Percentiles rank a stretch among this genome's conserved stretches.
phyloP scores from a whole-genome alignment of 2,797 vertebrate genomes.

The Bradypodion ventrale region DNA sequence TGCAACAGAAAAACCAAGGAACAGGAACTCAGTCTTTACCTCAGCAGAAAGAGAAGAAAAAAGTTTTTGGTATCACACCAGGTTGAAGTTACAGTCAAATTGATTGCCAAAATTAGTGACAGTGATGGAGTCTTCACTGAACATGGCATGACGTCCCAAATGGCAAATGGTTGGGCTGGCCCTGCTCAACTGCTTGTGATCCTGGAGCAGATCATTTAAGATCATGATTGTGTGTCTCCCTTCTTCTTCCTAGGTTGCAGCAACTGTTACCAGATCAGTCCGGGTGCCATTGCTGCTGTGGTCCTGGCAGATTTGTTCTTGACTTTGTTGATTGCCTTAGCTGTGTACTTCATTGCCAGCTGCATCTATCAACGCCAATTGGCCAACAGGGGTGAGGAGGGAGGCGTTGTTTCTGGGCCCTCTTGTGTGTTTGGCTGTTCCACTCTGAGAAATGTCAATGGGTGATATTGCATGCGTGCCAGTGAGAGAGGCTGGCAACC shows the following conservation, averaged over 20 bases:
- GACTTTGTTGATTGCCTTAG: slow-evolving; percentile 21
- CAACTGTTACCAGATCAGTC: neutral
- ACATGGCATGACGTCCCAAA: no score
- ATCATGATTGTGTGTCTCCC: no score
- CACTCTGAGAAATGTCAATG: neutral
- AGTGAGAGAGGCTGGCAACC: neutral
- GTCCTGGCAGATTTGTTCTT: slow-evolving; percentile 31
- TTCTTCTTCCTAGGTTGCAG: neutral
- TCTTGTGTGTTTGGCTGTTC: neutral
- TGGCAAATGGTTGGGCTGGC: neutral
- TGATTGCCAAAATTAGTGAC: no score
- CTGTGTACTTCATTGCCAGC: slow-evolving; percentile 14
- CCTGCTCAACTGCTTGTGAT: no score
- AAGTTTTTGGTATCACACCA: no score
- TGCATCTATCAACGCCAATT: slow-evolving; percentile 4
- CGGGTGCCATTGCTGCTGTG: neutral
- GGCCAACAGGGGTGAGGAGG: slow-evolving; percentile 11
- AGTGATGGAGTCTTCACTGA: no score
- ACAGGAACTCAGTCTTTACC: no score
- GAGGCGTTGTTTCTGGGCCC: neutral
- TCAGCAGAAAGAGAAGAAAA: no score
- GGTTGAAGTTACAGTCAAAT: no score
- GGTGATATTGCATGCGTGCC: neutral
- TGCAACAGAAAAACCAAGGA: no score
- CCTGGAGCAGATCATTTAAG: no score